A percentile compares a stretch with the other conserved stretches of the same genome.
Conservation (phyloP, 2,113 vertebrate genomes). For the Mus pahari region DNA sequence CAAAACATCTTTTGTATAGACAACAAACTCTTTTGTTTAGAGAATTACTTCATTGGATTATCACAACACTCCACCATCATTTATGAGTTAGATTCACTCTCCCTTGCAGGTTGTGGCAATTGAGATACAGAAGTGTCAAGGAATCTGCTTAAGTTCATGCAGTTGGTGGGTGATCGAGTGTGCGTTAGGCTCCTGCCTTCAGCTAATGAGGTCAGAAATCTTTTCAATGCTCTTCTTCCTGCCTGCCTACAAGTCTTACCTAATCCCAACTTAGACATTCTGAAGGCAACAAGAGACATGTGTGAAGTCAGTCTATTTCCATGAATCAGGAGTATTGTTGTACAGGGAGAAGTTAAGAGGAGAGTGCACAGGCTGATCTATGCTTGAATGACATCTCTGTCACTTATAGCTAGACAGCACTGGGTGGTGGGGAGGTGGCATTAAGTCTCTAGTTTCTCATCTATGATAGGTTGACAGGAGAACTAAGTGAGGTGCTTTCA, state of each 20-base stretch:
- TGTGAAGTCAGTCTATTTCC: neutral
- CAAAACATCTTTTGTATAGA: neutral
- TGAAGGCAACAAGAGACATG: neutral
- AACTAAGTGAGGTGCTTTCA: neutral
- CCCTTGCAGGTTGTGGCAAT: neutral
- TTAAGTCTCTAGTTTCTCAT: constrained; percentile 33
- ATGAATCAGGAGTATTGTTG: neutral
- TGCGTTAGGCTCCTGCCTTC: neutral
- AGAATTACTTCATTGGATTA: neutral
- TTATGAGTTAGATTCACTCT: neutral
- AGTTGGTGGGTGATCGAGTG: neutral
- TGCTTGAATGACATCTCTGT: neutral
- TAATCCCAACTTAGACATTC: neutral
- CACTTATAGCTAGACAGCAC: neutral
- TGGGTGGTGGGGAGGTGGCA: neutral
- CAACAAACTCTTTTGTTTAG: neutral
- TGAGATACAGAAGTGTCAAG: neutral
- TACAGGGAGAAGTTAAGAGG: neutral
- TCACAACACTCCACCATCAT: neutral
- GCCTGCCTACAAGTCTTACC: neutral
- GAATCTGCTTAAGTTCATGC: neutral
- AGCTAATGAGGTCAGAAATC: constrained; percentile 3
- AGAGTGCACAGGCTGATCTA: neutral
- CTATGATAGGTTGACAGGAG: neutral
- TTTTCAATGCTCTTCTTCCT: neutral